A percentile compares a stretch with the other conserved stretches of the same genome.
Evolutionary conservation across 2,113 vertebrate genomes (phyloP).

Genomic region (Entelurus aequoreus): DNA sequence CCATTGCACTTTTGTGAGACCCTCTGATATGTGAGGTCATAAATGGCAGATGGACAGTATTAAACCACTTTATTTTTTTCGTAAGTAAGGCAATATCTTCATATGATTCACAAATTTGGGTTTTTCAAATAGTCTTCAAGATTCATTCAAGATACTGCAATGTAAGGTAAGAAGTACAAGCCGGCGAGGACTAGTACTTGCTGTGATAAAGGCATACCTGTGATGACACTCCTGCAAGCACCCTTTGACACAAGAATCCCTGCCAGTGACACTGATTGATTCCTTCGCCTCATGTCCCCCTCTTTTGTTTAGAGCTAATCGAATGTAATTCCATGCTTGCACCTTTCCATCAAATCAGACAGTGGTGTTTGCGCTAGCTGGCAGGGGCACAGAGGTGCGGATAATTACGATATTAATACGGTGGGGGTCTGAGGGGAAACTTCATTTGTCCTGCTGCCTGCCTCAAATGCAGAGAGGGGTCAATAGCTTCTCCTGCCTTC

Average conservation of each 20-base stretch:
- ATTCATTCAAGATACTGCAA: not conserved
- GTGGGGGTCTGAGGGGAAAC: conserved; percentile 64
- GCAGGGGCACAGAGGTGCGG: conserved; percentile 59
- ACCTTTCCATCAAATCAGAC: conserved; percentile 69
- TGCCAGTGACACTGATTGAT: conserved; percentile 65
- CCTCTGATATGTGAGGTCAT: too few relatives aligned
- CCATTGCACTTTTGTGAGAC: too few relatives aligned
- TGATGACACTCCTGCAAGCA: conserved; percentile 10
- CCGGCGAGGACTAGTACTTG: not conserved
- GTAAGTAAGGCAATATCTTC: too few relatives aligned
- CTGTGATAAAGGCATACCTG: conserved; percentile 1
- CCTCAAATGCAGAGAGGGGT: conserved; percentile 67
- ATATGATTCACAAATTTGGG: too few relatives aligned
- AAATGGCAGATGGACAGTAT: too few relatives aligned
- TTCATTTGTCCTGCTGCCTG: conserved; percentile 71
- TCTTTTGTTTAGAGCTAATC: conserved; percentile 76
- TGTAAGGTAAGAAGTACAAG: not conserved
- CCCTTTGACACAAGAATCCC: conserved; percentile 30
- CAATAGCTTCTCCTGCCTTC: conserved; percentile 65
- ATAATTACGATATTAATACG: conserved; percentile 77
- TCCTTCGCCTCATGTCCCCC: conserved; percentile 60
- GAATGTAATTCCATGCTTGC: conserved; percentile 71
- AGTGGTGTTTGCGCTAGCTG: conserved; percentile 54
- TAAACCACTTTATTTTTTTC: too few relatives aligned
- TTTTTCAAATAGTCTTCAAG: too few relatives aligned